Evolutionary conservation across 2,113 vertebrate species (phyloP).

Genomic region (Scalopus aquaticus): DNA sequence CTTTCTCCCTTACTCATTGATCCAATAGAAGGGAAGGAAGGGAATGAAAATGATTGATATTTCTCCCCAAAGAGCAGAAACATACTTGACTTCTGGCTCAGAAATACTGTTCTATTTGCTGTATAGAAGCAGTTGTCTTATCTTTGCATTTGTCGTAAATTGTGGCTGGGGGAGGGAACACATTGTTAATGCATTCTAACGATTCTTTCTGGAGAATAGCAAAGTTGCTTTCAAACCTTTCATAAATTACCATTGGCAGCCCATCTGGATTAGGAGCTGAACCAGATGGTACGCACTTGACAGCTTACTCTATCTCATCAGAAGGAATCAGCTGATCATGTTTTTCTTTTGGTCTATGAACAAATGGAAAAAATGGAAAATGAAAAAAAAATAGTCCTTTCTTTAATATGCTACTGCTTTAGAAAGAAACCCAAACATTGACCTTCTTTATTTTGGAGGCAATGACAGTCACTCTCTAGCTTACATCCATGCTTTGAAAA

Average conservation of each 20-base stretch:
- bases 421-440: neutral
- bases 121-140: neutral
- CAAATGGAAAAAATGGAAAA: conserved; percentile 33
- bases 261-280: conserved; percentile 73
- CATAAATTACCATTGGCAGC: conserved; percentile 74
- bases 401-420: conserved; percentile 27
- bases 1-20: conserved; percentile 14
- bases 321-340: conserved; percentile 64
- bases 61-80: conserved; percentile 22
- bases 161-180: neutral
- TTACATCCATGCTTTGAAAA: neutral
- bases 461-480: neutral
- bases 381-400: neutral
- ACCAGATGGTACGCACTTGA: conserved; percentile 68
- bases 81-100: conserved; percentile 55
- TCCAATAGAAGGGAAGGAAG: neutral
- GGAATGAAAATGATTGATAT: conserved; percentile 4
- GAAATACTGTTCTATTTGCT: conserved; percentile 37
- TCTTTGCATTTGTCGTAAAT: conserved; percentile 30
- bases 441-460: conserved; percentile 36
- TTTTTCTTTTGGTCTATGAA: conserved; percentile 41
- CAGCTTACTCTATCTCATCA: conserved; percentile 60
- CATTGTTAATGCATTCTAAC: conserved; percentile 60
- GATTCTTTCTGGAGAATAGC: conserved; percentile 44
- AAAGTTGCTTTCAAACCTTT: conserved; percentile 68